Evolutionary conservation across 2,888 invertebrate genomes (phyloP).

Genomic region (Sympetrum striolatum): DNA sequence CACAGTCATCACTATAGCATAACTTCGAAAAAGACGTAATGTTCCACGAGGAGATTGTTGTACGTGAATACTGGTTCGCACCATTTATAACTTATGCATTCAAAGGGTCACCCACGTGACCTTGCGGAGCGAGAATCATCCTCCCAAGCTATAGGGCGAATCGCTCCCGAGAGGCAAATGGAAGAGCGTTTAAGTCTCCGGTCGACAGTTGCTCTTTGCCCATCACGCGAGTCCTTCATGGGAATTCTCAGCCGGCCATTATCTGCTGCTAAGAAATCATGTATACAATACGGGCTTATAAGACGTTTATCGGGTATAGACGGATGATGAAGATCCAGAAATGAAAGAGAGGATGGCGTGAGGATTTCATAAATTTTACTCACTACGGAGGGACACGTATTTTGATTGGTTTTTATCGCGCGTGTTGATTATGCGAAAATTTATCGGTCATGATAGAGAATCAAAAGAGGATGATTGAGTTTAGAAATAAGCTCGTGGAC

Average conservation of each 20-base stretch:
- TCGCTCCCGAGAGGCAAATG: background rate
- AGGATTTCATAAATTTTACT: background rate
- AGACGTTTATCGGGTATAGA: background rate
- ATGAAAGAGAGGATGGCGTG: background rate
- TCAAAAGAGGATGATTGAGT: background rate
- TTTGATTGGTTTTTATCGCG: background rate
- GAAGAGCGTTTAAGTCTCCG: background rate
- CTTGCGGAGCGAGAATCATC: background rate
- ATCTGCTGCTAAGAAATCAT: background rate
- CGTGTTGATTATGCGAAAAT: background rate
- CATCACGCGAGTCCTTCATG: background rate
- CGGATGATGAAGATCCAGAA: background rate
- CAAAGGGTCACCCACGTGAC: background rate
- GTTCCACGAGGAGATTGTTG: too few relatives aligned
- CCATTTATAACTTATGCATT: slow-evolving; percentile 3
- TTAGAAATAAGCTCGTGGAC: background rate
- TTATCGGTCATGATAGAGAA: background rate
- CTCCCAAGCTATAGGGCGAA: background rate
- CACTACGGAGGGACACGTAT: background rate
- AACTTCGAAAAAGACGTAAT: too few relatives aligned
- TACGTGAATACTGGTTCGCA: too few relatives aligned
- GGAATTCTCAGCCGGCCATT: background rate
- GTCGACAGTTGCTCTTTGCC: background rate
- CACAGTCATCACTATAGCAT: too few relatives aligned
- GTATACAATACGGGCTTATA: background rate